Conservation (phyloP, 2,888 invertebrate species). For the Meloe dianella region DNA sequence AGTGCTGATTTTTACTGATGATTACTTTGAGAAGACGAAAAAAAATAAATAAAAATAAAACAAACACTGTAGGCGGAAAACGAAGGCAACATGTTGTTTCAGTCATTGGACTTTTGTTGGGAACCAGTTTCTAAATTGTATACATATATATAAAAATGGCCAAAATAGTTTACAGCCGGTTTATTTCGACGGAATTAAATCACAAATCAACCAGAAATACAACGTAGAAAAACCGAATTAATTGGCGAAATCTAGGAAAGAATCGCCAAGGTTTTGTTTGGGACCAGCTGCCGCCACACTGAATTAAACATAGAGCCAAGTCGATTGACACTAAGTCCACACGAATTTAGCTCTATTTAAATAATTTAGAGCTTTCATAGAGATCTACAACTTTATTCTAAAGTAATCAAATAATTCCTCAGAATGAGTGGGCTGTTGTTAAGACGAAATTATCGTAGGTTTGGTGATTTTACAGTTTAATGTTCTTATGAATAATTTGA, state of each 20-base stretch:
- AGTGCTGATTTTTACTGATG: not conserved
- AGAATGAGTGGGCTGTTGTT: not conserved
- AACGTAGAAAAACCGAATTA: not conserved
- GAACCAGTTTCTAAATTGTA: conserved; percentile 5
- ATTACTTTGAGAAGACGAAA: not conserved
- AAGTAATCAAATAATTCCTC: not conserved
- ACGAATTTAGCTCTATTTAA: too few species aligned
- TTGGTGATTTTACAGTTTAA: not conserved
- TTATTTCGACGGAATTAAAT: conserved; percentile 4
- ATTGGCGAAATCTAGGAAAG: not conserved
- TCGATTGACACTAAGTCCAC: too few species aligned
- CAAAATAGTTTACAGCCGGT: conserved; percentile 1
- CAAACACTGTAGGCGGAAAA: conserved; percentile 11
- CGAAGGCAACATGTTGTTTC: not conserved
- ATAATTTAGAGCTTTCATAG: not conserved
- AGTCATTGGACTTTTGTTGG: conserved; percentile 8
- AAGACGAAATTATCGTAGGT: not conserved
- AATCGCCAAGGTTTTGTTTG: not conserved
- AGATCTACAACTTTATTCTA: not conserved
- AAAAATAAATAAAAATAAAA: too few species aligned
- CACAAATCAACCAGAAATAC: conserved; percentile 10
- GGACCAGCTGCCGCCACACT: too few species aligned
- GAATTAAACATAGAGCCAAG: too few species aligned
- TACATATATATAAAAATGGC: not conserved
- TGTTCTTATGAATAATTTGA: not conserved